These are phyloP conservation scores for Meloidogyne floridensis DNA, from an alignment of 1,140 invertebrate genomes.

Conservation along the genomic window DNA sequence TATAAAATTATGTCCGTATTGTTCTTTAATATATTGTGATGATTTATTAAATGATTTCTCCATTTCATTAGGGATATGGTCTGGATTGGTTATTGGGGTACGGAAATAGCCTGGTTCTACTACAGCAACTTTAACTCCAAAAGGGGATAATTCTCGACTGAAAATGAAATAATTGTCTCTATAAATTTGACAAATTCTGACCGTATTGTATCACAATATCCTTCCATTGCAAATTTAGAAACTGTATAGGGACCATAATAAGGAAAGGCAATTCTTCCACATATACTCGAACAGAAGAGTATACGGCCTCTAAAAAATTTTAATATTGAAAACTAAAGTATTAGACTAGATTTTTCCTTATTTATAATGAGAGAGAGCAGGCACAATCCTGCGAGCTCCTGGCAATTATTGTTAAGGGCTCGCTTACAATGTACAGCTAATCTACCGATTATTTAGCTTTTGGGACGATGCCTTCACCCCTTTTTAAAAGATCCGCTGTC, in stretches of 20 bases:
- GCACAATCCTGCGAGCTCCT: too few relatives aligned
- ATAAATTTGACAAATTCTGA: not conserved
- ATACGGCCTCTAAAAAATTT: constrained; percentile 18
- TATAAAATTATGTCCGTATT: constrained; percentile 27
- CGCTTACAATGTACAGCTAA: too few relatives aligned
- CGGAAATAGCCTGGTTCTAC: constrained; percentile 30
- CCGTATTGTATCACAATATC: constrained; percentile 30
- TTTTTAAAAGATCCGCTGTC: too few relatives aligned
- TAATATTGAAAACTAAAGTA: not conserved
- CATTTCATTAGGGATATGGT: constrained; percentile 14
- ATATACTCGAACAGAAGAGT: constrained; percentile 21
- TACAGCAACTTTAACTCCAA: constrained; percentile 22
- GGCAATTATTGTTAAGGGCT: too few relatives aligned
- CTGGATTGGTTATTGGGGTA: constrained; percentile 20
- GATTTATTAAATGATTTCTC: constrained; percentile 15
- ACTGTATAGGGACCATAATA: constrained; percentile 26
- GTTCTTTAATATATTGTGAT: constrained; percentile 22
- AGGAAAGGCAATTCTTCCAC: constrained; percentile 23
- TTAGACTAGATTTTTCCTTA: too few relatives aligned
- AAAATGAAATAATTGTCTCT: not conserved
- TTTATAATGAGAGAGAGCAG: too few relatives aligned
- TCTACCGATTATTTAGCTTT: too few relatives aligned
- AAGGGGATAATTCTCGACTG: constrained; percentile 25
- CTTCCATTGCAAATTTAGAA: constrained; percentile 32
- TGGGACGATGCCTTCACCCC: too few relatives aligned